A percentile compares a stretch with the other conserved stretches of the same genome.
These are phyloP conservation scores for Wiebesia pumilae DNA, from an alignment of 1,140 invertebrate genomes.

Conservation along the genomic window DNA sequence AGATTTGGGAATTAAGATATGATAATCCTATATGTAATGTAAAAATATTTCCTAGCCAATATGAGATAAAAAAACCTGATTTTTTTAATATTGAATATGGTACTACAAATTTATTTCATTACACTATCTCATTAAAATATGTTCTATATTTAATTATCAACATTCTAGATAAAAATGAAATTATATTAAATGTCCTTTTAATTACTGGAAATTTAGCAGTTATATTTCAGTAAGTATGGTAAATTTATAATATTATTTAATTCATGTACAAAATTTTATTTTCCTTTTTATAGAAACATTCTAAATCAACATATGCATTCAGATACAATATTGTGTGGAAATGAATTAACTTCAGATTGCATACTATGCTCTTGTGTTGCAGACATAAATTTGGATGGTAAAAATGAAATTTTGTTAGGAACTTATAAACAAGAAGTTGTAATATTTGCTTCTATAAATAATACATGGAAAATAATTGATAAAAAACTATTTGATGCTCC, in stretches of 20 bases:
- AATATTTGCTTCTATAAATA: constrained; percentile 76
- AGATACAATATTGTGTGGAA: constrained; percentile 74
- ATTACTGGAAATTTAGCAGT: constrained; percentile 77
- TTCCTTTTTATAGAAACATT: constrained; percentile 76
- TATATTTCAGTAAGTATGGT: constrained; percentile 74
- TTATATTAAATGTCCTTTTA: constrained; percentile 77
- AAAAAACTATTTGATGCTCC: constrained; percentile 78
- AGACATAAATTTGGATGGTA: constrained; percentile 84
- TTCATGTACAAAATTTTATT: constrained; percentile 30
- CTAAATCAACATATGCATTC: constrained; percentile 76
- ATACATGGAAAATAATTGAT: constrained; percentile 72
- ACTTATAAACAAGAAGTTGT: constrained; percentile 81
- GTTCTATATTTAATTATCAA: constrained; percentile 16
- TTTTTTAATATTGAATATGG: constrained; percentile 55
- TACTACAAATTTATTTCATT: neutral
- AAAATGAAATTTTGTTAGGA: constrained; percentile 83
- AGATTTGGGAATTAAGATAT: constrained; percentile 76
- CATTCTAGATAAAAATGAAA: constrained; percentile 50
- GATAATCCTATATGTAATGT: constrained; percentile 79
- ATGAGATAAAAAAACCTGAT: constrained; percentile 59
- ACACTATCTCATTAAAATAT: constrained; percentile 4
- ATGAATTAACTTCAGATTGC: constrained; percentile 76
- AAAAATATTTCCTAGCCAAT: constrained; percentile 73
- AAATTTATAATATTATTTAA: constrained; percentile 36
- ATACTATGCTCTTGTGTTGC: constrained; percentile 78